Evolutionary conservation across 2,797 vertebrate species (phyloP).

Genomic region (Lycodopsis pacificus): DNA sequence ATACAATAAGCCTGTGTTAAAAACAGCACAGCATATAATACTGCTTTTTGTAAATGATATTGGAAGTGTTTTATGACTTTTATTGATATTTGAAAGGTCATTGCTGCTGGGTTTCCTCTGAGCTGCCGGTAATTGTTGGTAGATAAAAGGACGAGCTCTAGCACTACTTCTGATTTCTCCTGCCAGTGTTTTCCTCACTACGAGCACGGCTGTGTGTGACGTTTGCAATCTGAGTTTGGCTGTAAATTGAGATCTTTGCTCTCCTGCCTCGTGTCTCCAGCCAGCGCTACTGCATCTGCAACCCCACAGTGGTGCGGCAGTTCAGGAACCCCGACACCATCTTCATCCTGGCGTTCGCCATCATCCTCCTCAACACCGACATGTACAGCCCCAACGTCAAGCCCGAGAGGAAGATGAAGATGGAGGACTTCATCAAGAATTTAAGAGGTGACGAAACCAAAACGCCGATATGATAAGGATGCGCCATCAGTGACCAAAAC

Average conservation of each 20-base stretch:
- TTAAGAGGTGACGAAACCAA: slow-evolving; percentile 88
- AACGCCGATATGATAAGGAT: neutral
- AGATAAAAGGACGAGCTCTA: slow-evolving; percentile 40
- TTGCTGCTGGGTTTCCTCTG: slow-evolving; percentile 22
- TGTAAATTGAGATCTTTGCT: neutral
- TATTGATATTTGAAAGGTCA: slow-evolving; percentile 9
- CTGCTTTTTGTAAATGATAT: neutral
- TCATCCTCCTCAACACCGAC: slow-evolving; percentile 98
- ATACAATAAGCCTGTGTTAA: neutral
- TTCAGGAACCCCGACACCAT: slow-evolving; percentile 98
- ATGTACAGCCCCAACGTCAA: slow-evolving; percentile 99
- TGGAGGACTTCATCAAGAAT: slow-evolving; percentile 98
- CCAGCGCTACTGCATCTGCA: slow-evolving; percentile 98
- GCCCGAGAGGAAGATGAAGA: slow-evolving; percentile 97
- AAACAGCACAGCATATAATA: neutral
- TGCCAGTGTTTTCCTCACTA: slow-evolving; percentile 33
- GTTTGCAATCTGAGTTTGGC: slow-evolving; percentile 1
- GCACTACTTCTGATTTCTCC: slow-evolving; percentile 58
- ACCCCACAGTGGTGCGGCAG: slow-evolving; percentile 95
- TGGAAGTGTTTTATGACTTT: neutral
- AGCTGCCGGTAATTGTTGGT: slow-evolving; percentile 25
- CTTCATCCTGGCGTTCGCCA: slow-evolving; percentile 97
- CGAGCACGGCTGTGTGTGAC: neutral
- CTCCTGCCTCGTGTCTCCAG: slow-evolving; percentile 72
- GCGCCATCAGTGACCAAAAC: neutral